Base-by-base conservation (phyloP, 2,113 vertebrate genomes). In the Grammatotria lemairii region DNA sequence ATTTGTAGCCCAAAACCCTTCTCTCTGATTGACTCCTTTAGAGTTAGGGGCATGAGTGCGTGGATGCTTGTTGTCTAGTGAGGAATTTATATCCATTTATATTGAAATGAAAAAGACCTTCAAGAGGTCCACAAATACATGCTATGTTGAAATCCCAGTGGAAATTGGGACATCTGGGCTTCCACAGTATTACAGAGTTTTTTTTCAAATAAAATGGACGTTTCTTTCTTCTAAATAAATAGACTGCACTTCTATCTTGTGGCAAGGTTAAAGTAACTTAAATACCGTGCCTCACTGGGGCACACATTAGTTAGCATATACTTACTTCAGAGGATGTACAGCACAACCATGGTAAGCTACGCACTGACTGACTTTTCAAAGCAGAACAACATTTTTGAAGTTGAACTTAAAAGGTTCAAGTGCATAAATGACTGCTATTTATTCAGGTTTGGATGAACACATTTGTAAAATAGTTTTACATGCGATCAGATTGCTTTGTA, bases 31-130 rank as follows among this genome's bases (percentile, higher is more conserved):
- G 38, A 45, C 5, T 26, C 40, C 21, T 28, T 47, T 47, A 26
- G 40, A 75, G 4, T 75, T 47, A 19, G 23, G 23, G 23, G 4
- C 23, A 49, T 31, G 23, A 19, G 9, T 31, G 1, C 1, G 2
- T 47, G 23, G 9, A 0, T 17, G 9, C 35, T 68, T 14, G 19
- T 1, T 68, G 70, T 49, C 42, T 45, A 28, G 23, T 47, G 23
- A 19, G 42, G 2, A 23, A 28, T 75, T 75, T 19, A 49, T 75
- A 49, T 75, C 42, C 9, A 75, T 49, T 75, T 75, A 49, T 75
- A 75, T 3, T 49, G 9, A 49, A 75, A 75, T 47, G 42, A 49
- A 40, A 40, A 40, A 68, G 35, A 68, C 63, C 35, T 68, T 40
- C 2, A 68, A 21, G 1, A 68, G 63, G 63, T 68, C 60, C 60